Evolutionary conservation across 1,140 invertebrate species (phyloP), one percentile per base, ranked within the genome.

Genomic region (Leptinotarsa undecemlineata): DNA sequence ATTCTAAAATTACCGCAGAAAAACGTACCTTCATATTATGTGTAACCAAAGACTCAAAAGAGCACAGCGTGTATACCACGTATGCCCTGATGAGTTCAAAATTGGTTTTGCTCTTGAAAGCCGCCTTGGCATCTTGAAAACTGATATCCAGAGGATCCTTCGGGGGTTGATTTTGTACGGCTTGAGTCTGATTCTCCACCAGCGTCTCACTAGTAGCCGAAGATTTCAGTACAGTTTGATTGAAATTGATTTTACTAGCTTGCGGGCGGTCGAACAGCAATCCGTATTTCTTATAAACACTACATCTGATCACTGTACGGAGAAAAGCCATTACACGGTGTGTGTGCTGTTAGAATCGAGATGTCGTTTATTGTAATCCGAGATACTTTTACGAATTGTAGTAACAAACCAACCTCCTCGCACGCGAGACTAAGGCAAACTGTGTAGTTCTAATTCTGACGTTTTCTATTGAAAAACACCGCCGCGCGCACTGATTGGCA

Each of bases 81-180:
- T 97, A 94, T 21, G 96, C 97, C 74, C 98, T 89, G 11, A 98
- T 80, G 63, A 99, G 89, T 87, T 99, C 97, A 87, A 88, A 92
- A 73, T 94, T 98, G 71, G 94, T 97, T 90, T 99, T 99, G 86
- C 96, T 98, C 86, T 96, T 96, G 85, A 95, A 94, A 47, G 93
- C 90, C 63, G 93, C 93, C 75, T 91, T 88, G 13, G 92, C 90
- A 87, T 94, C 92, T 84, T 92, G 91, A 86, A 95, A 99, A 76
- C 90, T 91, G 71, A 97, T 89, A 87, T 99, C 97, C 62, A 98
- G 87, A 2, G 92, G 91, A 86, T 96, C 94, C 70, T 89, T 87
- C 75, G 87, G 89, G 15, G 89, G 83, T 14, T 80, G 72, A 6
- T 81, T 79, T 72, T 82, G 74, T 6, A 82, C 79, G 15, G 82